Evolutionary conservation across 2,113 vertebrate genomes (phyloP).

Genomic region (Datnioides undecimradiatus): DNA sequence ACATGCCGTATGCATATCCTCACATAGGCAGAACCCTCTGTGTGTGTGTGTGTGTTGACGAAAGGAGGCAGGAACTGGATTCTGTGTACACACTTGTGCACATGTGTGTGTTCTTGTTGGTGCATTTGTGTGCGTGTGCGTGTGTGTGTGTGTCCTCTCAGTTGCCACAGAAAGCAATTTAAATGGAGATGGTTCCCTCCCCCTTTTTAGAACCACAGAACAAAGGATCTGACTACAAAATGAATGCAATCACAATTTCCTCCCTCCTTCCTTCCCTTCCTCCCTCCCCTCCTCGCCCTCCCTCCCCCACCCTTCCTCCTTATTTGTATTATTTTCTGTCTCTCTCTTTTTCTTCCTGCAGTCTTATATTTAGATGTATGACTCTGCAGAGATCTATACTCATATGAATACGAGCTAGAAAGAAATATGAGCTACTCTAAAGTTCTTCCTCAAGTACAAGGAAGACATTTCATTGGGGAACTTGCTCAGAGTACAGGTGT

Average conservation of each 20-base stretch:
- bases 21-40: background rate
- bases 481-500: slow-evolving; percentile 4
- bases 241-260: slow-evolving; percentile 46
- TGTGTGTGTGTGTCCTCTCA: slow-evolving; percentile 7
- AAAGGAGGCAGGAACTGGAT: too few species aligned
- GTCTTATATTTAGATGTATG: slow-evolving; percentile 57
- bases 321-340: slow-evolving; percentile 35
- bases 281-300: background rate
- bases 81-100: background rate
- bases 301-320: background rate
- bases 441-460: slow-evolving; percentile 52
- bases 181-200: slow-evolving; percentile 66
- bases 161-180: slow-evolving; percentile 59
- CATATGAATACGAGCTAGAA: slow-evolving; percentile 33
- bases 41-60: background rate
- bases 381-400: slow-evolving; percentile 53
- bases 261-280: background rate
- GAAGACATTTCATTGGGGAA: slow-evolving; percentile 38
- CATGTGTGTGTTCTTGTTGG: background rate
- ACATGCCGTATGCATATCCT: background rate
- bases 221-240: slow-evolving; percentile 57
- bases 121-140: background rate
- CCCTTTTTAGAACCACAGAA: slow-evolving; percentile 49
- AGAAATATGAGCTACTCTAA: slow-evolving; percentile 53
- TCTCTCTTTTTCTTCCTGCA: slow-evolving; percentile 16